Evolutionary conservation across 2,113 vertebrate genomes (phyloP), one percentile per base, ranked within the genome.

Genomic region (Chascanopsetta lugubris): DNA sequence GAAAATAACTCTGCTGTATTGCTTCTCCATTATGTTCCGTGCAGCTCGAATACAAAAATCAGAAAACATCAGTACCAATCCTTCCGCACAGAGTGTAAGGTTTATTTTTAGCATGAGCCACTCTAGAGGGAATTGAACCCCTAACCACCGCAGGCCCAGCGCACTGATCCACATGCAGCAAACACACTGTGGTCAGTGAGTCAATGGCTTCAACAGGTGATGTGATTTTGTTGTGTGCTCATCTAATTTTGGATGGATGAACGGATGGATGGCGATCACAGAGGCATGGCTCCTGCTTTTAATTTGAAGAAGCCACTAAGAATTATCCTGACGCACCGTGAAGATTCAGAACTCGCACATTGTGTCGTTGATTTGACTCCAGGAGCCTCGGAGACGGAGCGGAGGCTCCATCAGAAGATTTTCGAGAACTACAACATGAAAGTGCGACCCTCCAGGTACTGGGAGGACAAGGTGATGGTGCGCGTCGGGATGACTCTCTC

Each of bases 401-500:
- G 90, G 8, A 69, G 27, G 22, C 91, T 97, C 38, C 88, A 92
- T 27, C n/a, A 88, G 62, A 88, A 92, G 56, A 84, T 97, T 17
- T 94, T 95, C 55, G 22, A 90, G 2, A 80, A 89, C 66, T 97
- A 97, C 75, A 94, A 94, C 55, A 75, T 89, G 65, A 92, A 93
- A 1, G 93, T 96, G 47, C 81, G 94, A 2, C 95, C 95, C 0
- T 91, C 92, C 13, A 83, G 34, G 21, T 64, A 75, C 63, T 90
- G 92, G 89, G 85, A 91, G 32, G 93, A 95, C 53, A 92, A 76
- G 47, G 94, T 97, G 24, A 89, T 75, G 60, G 94, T 96, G 40
- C 80, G 93, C 59, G 82, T 96, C 20, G 95, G 95, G 29, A 94
- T 97, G 92, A 94, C 89, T 5, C 90, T 97, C 30, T 93, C 94